These are phyloP conservation scores for Mungos mungo DNA, from an alignment of 2,113 vertebrate genomes.

Conservation along the genomic window DNA sequence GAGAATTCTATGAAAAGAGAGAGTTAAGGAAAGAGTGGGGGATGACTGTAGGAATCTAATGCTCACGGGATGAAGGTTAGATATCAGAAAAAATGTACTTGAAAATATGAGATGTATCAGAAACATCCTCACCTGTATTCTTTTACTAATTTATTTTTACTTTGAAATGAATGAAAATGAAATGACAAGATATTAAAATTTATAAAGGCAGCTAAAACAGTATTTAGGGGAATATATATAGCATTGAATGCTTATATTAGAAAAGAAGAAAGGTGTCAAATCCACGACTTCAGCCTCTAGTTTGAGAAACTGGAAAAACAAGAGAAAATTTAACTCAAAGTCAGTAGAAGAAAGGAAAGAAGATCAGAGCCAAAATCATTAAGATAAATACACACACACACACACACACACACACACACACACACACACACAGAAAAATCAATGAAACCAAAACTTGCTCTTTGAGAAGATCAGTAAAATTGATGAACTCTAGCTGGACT, in stretches of 20 bases:
- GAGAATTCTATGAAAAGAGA: conserved; percentile 19
- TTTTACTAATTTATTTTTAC: background rate
- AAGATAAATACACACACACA: no score
- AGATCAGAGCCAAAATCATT: background rate
- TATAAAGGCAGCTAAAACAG: background rate
- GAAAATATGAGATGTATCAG: background rate
- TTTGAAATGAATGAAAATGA: background rate
- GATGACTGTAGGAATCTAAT: conserved; percentile 1
- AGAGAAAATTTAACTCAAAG: background rate
- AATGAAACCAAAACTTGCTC: conserved; percentile 18
- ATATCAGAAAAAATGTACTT: background rate
- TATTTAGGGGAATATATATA: background rate
- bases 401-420: no score
- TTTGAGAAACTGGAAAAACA: conserved; percentile 1
- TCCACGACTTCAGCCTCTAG: background rate
- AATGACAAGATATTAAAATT: background rate
- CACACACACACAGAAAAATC: background rate
- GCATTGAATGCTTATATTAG: background rate
- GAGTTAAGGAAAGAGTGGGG: conserved; percentile 1
- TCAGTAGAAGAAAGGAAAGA: background rate
- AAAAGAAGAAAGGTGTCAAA: background rate
- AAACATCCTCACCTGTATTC: background rate
- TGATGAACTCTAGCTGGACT: background rate
- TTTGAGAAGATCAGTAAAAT: conserved; percentile 25
- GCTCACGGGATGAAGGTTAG: background rate